Evolutionary conservation across 2,888 invertebrate genomes (phyloP), one percentile per base, ranked within the genome.

Genomic region (Clitarchus hookeri): DNA sequence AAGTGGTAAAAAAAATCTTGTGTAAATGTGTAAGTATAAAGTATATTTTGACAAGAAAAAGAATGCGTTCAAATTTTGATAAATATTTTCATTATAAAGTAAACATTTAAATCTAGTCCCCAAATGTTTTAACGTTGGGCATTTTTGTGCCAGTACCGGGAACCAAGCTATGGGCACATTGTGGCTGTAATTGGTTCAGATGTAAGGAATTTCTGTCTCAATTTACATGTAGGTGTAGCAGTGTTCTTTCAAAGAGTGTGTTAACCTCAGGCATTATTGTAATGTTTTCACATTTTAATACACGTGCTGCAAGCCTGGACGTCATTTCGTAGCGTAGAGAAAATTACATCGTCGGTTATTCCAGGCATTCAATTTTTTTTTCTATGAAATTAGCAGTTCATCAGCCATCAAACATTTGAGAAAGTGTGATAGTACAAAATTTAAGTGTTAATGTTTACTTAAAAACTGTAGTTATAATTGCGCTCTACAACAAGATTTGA

Each of bases 211-310:
- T 65, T 65, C 23, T 65, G 23, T 65, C 65, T 65, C 65, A n/a
- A n/a, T 65, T 65, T n/a, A 65, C n/a, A 19, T 65, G 65, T 65
- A 65, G 65, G 23, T n/a, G 65, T 65, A 65, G 65, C n/a, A 19
- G 65, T 65, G 65, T 65, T 65, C 65, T 19, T 65, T 65, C 16
- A 19, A 65, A 65, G 65, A 23, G 65, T n/a, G 83, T 87, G 87
- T 36, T 87, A 88, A 86, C 87, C 85, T 87, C 87, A 87, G 86
- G 87, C 87, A 87, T 87, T 87, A 87, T 87, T 87, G 87, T 84
- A 85, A 83, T 87, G 86, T 88, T 87, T 84, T 84, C 85, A 85
- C 83, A 48, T 44, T 44, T 26, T 77, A 44, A 77, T 78, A 48
- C 36, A 77, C 85, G 77, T 84, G 44, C 54, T n/a, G 54, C 77